Percentiles rank a stretch among this genome's conserved stretches.
phyloP scores from a whole-genome alignment of 2,113 vertebrate species.

The Ptyas mucosa region DNA sequence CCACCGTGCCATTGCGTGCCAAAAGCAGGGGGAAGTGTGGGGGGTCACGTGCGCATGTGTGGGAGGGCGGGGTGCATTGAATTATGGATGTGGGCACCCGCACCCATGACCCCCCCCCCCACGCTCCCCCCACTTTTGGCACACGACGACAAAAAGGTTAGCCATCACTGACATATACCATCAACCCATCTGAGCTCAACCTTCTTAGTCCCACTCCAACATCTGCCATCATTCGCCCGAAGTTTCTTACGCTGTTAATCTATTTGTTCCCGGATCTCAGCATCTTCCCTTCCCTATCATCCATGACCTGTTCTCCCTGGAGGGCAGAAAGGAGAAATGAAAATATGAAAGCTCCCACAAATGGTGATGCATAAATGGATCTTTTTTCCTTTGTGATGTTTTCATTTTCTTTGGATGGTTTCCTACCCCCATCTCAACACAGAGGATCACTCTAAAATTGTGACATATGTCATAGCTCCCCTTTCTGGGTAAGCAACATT shows the following conservation, averaged over 20 bases:
- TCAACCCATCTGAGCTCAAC: background rate
- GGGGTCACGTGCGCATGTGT: too few species aligned
- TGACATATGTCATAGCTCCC: background rate
- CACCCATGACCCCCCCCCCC: too few species aligned
- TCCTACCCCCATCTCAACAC: background rate
- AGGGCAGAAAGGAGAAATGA: background rate
- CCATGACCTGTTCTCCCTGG: background rate
- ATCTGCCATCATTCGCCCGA: background rate
- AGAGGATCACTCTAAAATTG: background rate
- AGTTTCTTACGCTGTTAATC: background rate
- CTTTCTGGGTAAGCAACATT: background rate
- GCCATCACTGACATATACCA: background rate
- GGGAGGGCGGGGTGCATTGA: too few species aligned
- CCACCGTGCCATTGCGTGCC: too few species aligned
- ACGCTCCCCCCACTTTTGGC: too few species aligned
- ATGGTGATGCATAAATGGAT: background rate
- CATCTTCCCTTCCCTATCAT: background rate
- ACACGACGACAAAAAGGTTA: too few species aligned
- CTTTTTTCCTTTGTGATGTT: background rate
- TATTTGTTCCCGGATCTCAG: background rate
- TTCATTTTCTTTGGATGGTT: background rate
- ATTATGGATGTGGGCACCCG: too few species aligned
- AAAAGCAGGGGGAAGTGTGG: too few species aligned
- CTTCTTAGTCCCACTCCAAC: background rate
- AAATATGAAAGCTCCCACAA: background rate